Evolutionary conservation across 2,113 vertebrate species (phyloP).

Genomic region (Psammodynastes pulverulentus): DNA sequence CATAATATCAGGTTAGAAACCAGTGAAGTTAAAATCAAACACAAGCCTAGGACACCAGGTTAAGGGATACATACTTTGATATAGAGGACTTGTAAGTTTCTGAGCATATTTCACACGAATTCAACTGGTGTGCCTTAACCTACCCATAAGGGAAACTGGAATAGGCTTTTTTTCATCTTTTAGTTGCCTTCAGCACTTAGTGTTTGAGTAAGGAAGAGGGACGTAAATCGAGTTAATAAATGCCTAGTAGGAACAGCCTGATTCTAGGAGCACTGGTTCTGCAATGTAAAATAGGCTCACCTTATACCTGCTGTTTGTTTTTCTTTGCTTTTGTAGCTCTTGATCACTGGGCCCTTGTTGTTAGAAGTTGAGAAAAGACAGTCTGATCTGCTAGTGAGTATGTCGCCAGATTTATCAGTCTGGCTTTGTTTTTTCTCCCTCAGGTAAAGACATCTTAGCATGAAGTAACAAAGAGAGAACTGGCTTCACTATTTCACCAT

Average conservation of each 20-base stretch:
- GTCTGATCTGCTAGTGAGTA: constrained; percentile 49
- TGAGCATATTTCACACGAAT: not conserved
- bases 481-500: not conserved
- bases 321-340: constrained; percentile 41
- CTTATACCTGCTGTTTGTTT: not conserved
- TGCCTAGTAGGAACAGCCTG: not conserved
- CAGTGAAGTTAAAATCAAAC: not conserved
- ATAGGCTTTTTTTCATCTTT: not conserved
- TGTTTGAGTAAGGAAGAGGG: not conserved
- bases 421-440: not conserved
- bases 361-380: constrained; percentile 57
- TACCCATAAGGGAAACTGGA: not conserved
- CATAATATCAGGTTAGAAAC: not conserved
- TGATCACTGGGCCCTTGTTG: constrained; percentile 51
- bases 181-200: not conserved
- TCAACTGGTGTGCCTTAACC: not conserved
- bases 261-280: not conserved
- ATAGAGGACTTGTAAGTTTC: not conserved
- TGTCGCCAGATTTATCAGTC: not conserved
- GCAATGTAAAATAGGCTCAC: not conserved
- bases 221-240: not conserved
- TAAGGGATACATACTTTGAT: not conserved
- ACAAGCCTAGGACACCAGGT: not conserved
- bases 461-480: not conserved
- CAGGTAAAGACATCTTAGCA: not conserved